phyloP scores from a whole-genome alignment of 1,140 invertebrate genomes.

The Drosophila parvula region DNA sequence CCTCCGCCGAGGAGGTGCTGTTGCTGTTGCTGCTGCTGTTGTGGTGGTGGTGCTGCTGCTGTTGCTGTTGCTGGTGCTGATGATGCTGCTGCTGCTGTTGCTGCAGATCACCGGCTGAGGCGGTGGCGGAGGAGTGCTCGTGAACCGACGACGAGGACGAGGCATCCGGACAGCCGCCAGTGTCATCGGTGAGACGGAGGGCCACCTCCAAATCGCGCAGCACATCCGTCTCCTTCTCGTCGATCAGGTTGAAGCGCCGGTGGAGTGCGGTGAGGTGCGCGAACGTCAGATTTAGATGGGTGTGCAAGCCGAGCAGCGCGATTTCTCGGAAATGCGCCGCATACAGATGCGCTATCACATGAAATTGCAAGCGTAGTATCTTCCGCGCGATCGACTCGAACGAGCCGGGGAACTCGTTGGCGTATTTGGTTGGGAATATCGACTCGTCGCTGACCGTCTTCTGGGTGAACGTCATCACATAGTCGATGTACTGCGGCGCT shows the following conservation, averaged over 20 bases:
- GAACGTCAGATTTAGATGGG: conserved; percentile 98
- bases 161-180: conserved; percentile 31
- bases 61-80: conserved; percentile 29
- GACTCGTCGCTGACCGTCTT: conserved; percentile 98
- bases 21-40: conserved; percentile 61
- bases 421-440: conserved; percentile 99
- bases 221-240: conserved; percentile 97
- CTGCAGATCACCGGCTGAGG: conserved; percentile 9
- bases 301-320: conserved; percentile 94
- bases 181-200: conserved; percentile 86
- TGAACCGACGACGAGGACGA: conserved; percentile 30
- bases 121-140: conserved; percentile 23
- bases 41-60: conserved; percentile 43
- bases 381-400: conserved; percentile 98
- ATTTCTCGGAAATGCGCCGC: conserved; percentile 98
- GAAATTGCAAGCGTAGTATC: conserved; percentile 97
- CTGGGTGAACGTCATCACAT: conserved; percentile 99
- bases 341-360: conserved; percentile 98
- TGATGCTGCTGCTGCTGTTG: conserved; percentile 17
- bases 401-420: conserved; percentile 96
- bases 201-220: conserved; percentile 93
- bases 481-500: conserved; percentile 99
- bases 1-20: conserved; percentile 61
- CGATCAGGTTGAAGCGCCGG: conserved; percentile 95
- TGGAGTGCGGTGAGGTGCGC: conserved; percentile 96